Conservation (phyloP, 2,797 vertebrate genomes). For the Liasis olivaceus region DNA sequence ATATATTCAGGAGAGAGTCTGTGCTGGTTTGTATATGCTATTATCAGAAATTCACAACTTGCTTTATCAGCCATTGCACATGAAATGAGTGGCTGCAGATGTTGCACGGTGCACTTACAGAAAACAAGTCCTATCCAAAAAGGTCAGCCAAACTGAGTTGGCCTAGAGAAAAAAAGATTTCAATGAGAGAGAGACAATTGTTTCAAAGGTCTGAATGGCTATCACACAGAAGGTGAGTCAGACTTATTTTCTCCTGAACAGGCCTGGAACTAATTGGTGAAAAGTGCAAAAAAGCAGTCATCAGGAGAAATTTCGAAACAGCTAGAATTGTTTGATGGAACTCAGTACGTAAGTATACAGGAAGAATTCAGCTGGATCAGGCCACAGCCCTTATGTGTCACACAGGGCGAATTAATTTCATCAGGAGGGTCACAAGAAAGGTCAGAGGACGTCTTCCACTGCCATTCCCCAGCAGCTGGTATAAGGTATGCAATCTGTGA, state of each 20-base stretch:
- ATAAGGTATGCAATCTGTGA: background rate
- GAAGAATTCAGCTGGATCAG: background rate
- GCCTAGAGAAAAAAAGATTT: background rate
- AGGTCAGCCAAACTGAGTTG: background rate
- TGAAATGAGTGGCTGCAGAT: background rate
- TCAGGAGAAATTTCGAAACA: background rate
- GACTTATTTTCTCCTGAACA: background rate
- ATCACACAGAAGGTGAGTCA: background rate
- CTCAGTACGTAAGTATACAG: background rate
- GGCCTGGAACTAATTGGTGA: background rate
- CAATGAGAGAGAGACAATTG: background rate
- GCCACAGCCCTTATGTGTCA: background rate
- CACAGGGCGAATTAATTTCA: background rate
- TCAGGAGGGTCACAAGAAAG: background rate
- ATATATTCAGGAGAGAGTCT: background rate
- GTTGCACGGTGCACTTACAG: background rate
- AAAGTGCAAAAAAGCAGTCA: background rate
- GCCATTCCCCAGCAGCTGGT: background rate
- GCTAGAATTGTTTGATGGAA: background rate
- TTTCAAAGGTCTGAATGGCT: background rate
- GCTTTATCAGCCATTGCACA: background rate
- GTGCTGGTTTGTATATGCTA: background rate
- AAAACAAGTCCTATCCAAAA: background rate
- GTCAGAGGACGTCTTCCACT: background rate
- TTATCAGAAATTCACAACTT: background rate